Evolutionary conservation across 2,797 vertebrate genomes (phyloP), one percentile per base, ranked within the genome.

Genomic region (Psittacula derbiana): DNA sequence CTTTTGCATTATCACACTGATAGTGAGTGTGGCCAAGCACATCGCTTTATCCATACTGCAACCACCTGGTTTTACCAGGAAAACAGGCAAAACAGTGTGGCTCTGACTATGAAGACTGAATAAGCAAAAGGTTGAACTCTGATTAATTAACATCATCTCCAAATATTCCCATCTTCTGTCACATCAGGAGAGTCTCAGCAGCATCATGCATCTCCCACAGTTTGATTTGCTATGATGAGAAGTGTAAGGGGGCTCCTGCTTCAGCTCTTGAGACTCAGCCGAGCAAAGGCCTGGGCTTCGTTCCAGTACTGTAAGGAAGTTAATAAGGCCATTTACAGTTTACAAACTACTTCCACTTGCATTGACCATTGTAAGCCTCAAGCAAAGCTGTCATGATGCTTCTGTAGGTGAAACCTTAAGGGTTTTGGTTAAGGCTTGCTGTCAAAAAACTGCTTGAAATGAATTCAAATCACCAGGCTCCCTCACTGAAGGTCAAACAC

Each of bases 371-470:
- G 91, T 96, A 96, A 97, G 95, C 96, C 92, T 92, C 93, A 49
- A 92, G 97, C 96, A 93, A 96, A 93, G 85, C 93, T 90, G 97
- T 97, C 96, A 97, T 73, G 82, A 92, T 44, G 86, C 87, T 86
- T 78, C 90, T 86, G 93, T 86, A 78, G 88, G 84, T 86, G 88
- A 97, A 97, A 97, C 91, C 93, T 96, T 93, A 57, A 90, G 86
- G 97, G 97, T 90, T 97, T 97, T 97, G 88, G 96, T 87, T 97
- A 97, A 97, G 95, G 83, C 74, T 89, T 93, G 95, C 92, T 97
- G 97, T 97, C 96, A 97, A 92, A 95, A 97, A 96, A 95, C 92
- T 78, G 73, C 95, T 90, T 83, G 88, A 95, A 97, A 89, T 82
- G 76, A 96, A 96, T 96, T 95, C 96, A 94, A 94, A 83, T 92